Percentiles rank a stretch among this genome's conserved stretches.
These are phyloP conservation scores for Volucella inflata DNA, from an alignment of 2,888 invertebrate genomes.

Conservation along the genomic window DNA sequence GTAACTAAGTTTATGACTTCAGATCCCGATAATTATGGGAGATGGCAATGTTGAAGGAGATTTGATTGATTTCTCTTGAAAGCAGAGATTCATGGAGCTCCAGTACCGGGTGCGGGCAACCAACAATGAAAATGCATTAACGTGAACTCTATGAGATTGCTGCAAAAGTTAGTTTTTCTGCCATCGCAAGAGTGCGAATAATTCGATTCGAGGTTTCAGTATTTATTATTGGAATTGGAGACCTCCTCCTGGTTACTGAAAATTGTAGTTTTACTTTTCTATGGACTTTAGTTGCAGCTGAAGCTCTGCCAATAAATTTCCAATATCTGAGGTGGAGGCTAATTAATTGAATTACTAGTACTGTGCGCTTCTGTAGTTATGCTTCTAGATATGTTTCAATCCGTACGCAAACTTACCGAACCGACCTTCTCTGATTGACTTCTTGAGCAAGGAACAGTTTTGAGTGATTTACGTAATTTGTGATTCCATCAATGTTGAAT, in stretches of 20 bases:
- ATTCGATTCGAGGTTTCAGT: constrained; percentile 44
- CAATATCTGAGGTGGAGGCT: neutral
- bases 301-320: constrained; percentile 16
- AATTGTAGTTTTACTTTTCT: constrained; percentile 4
- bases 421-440: constrained; percentile 32
- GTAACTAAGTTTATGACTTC: constrained; percentile 40
- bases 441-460: constrained; percentile 25
- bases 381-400: neutral
- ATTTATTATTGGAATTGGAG: constrained; percentile 47
- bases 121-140: constrained; percentile 19
- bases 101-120: constrained; percentile 9
- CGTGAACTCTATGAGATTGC: constrained; percentile 39
- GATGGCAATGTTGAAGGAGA: neutral
- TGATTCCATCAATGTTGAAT: neutral
- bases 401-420: neutral
- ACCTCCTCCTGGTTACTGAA: neutral
- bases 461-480: constrained; percentile 25
- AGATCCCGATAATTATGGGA: constrained; percentile 13
- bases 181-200: constrained; percentile 31
- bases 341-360: constrained; percentile 46
- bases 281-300: neutral
- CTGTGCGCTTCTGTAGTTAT: neutral
- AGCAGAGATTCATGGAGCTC: constrained; percentile 12
- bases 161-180: constrained; percentile 38
- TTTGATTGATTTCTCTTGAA: constrained; percentile 36